Percentiles rank a stretch among this genome's conserved stretches.
Evolutionary conservation across 2,797 vertebrate species (phyloP).

Genomic region (Smutsia gigantea): DNA sequence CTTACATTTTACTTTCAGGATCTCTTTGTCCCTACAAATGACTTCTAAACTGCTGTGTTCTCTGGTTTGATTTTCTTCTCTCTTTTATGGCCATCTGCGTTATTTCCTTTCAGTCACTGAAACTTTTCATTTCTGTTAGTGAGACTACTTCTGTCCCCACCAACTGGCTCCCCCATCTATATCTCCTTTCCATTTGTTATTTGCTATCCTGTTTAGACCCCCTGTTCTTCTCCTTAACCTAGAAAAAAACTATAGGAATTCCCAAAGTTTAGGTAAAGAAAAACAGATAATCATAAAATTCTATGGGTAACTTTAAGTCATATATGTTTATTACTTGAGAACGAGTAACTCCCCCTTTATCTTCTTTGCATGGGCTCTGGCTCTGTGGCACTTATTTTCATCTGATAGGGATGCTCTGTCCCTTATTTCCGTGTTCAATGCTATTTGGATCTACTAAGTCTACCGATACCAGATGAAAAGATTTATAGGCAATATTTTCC

Average conservation of each 20-base stretch:
- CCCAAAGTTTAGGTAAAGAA: background rate
- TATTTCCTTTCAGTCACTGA: background rate
- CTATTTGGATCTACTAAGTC: background rate
- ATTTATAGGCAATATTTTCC: background rate
- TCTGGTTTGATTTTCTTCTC: background rate
- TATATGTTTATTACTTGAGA: background rate
- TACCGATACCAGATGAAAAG: background rate
- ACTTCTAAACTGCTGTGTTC: background rate
- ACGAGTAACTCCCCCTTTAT: background rate
- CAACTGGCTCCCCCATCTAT: background rate
- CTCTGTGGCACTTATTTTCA: background rate
- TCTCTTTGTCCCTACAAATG: background rate
- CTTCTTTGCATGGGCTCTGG: background rate
- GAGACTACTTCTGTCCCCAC: background rate
- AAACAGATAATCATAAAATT: background rate
- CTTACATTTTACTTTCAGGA: background rate
- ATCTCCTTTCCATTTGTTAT: background rate
- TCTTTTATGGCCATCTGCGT: background rate
- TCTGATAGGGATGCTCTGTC: background rate
- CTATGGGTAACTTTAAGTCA: background rate
- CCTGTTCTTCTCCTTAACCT: background rate
- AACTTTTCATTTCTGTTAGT: background rate
- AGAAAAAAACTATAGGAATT: background rate
- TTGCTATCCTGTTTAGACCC: background rate
- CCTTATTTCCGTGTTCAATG: background rate